Base-by-base conservation (phyloP, 2,797 vertebrate species). In the Thamnophis elegans region DNA sequence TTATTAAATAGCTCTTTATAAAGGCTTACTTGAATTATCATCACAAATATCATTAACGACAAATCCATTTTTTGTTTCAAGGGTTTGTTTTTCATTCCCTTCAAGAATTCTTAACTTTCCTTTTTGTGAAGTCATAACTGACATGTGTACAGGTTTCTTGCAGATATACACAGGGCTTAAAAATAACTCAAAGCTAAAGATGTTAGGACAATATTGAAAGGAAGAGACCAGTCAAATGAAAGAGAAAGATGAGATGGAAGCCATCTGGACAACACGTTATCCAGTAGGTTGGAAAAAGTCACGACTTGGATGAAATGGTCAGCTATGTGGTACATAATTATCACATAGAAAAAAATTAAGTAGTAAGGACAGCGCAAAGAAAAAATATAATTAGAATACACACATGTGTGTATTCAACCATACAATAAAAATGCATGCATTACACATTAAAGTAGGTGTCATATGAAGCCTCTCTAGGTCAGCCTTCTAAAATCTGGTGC, bases 21-120 rank as follows among this genome's bases (percentile, higher is more conserved):
- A 42, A 42, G 18, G 73, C 73, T 91, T 28, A 58, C 5, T 58
- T 93, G 18, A 54, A 51, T 12, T 92, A 54, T 4, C 88, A 56
- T 90, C 0, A 42, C 28, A 0, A 82, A 20, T 18, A 82, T n/a
- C 55, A 42, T 78, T 87, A 12, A 86, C 16, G 12, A 36, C 85
- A 54, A 14, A 25, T 56, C n/a, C 32, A 87, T 68, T 42, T 25
- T 36, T 65, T 59, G 11, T 62, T 90, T 36, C 60, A 92, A 86
- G 92, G 20, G 1, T n/a, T 95, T 92, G 62, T 53, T 95, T 92
- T 60, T 47, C 93, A 7, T 10, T 13, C 85, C 2, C 3, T 78
- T 92, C 60, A 89, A 0, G 16, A 85, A 26, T 88, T 82, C 10
- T 0, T 0, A 78, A 87, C 28, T 62, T 42, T 7, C 68, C 73